These are phyloP conservation scores for Myxocyprinus asiaticus DNA, from an alignment of 2,113 vertebrate species.

Conservation along the genomic window DNA sequence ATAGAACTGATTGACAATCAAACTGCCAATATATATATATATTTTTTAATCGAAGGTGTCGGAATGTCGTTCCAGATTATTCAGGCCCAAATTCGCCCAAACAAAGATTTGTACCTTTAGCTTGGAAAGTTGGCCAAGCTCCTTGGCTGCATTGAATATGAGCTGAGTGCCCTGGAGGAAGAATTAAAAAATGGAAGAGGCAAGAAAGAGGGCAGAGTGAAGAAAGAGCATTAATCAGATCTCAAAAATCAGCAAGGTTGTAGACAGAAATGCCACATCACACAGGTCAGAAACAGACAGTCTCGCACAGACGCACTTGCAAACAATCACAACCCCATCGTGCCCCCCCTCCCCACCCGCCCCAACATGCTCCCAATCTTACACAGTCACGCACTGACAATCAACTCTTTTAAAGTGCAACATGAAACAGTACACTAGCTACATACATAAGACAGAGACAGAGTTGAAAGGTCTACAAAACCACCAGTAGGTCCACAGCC, in stretches of 20 bases:
- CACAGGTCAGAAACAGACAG: slow-evolving; percentile 64
- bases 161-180: slow-evolving; percentile 91
- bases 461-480: slow-evolving; percentile 43
- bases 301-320: slow-evolving; percentile 47
- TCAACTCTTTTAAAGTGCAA: slow-evolving; percentile 41
- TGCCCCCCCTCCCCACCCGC: slow-evolving; percentile 46
- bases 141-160: slow-evolving; percentile 98
- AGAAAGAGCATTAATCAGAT: slow-evolving; percentile 40
- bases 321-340: slow-evolving; percentile 47
- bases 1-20: too few species aligned
- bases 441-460: slow-evolving; percentile 45
- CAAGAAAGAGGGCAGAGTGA: slow-evolving; percentile 58
- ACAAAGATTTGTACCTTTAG: slow-evolving; percentile 82
- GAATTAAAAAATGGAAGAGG: slow-evolving; percentile 44
- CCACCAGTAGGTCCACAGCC: slow-evolving; percentile 37
- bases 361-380: slow-evolving; percentile 33
- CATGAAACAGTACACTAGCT: slow-evolving; percentile 33
- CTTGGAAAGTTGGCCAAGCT: slow-evolving; percentile 96
- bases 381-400: slow-evolving; percentile 41
- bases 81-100: slow-evolving; percentile 34
- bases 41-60: too few species aligned
- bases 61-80: slow-evolving; percentile 56
- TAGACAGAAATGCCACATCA: slow-evolving; percentile 61
- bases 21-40: too few species aligned
- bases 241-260: slow-evolving; percentile 30